Conservation (phyloP, 2,113 vertebrate genomes). For the Lota lota region DNA sequence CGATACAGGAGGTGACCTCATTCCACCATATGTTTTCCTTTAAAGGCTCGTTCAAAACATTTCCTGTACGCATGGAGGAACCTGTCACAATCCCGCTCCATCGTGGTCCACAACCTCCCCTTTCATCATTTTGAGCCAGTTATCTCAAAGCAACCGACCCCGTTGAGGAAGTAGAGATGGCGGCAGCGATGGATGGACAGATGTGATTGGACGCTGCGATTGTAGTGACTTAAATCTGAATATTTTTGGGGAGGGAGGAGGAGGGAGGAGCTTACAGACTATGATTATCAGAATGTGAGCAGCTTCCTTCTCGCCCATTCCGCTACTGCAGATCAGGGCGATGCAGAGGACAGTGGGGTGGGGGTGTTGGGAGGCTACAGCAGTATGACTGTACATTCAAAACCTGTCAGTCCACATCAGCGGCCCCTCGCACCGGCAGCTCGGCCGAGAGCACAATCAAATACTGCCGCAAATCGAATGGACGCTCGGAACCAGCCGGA, state of each 20-base stretch:
- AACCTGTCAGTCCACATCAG: constrained; percentile 81
- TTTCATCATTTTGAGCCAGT: no score
- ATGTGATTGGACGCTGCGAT: constrained; percentile 16
- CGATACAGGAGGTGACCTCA: constrained; percentile 36
- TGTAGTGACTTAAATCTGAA: background rate
- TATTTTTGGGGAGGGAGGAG: background rate
- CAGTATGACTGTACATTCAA: constrained; percentile 77
- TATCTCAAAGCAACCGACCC: background rate
- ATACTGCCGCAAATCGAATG: no score
- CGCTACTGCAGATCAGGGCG: constrained; percentile 17
- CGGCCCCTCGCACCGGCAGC: constrained; percentile 72
- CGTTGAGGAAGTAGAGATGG: background rate
- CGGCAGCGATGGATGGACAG: background rate
- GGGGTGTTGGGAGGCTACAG: constrained; percentile 45
- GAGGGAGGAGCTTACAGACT: constrained; percentile 8
- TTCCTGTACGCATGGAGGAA: background rate
- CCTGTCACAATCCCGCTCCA: constrained; percentile 8
- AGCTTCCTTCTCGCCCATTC: constrained; percentile 51
- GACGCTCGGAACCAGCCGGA: no score
- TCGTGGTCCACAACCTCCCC: background rate
- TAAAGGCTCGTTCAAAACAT: constrained; percentile 7
- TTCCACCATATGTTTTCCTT: constrained; percentile 29
- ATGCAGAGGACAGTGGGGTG: background rate
- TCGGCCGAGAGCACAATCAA: constrained; percentile 72
- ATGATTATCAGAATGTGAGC: constrained; percentile 49